phyloP scores from a whole-genome alignment of 2,113 vertebrate species.

The Pangasianodon hypophthalmus region DNA sequence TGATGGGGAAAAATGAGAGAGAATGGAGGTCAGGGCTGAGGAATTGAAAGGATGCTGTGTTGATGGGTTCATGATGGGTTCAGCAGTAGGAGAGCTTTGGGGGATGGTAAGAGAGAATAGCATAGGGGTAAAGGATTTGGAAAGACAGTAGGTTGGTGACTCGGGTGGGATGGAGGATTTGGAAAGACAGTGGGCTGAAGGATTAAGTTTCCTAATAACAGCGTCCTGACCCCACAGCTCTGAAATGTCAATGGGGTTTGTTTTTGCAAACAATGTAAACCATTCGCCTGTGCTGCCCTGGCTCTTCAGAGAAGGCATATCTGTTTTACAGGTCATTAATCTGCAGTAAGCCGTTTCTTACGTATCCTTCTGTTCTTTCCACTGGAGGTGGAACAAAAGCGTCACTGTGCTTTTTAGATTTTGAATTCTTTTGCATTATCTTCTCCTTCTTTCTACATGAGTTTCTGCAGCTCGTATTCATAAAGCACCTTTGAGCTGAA shows the following conservation, averaged over 20 bases:
- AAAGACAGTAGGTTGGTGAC: slow-evolving; percentile 37
- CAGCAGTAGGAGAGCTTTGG: slow-evolving; percentile 27
- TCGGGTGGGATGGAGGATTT: slow-evolving; percentile 51
- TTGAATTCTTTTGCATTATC: background rate
- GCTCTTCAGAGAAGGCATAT: slow-evolving; percentile 13
- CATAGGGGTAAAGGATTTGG: slow-evolving; percentile 38
- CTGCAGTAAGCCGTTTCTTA: slow-evolving; percentile 62
- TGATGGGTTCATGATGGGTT: slow-evolving; percentile 41
- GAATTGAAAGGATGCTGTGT: slow-evolving; percentile 36
- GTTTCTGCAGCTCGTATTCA: background rate
- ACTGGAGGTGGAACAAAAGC: slow-evolving; percentile 39
- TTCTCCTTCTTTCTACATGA: background rate
- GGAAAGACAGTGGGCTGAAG: slow-evolving; percentile 56
- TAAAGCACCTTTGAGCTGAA: background rate
- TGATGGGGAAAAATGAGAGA: slow-evolving; percentile 19
- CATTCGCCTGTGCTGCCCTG: slow-evolving; percentile 47
- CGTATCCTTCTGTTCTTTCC: slow-evolving; percentile 33
- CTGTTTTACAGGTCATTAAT: slow-evolving; percentile 46
- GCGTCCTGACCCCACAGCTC: slow-evolving; percentile 29
- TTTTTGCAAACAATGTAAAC: slow-evolving; percentile 71
- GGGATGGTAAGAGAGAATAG: slow-evolving; percentile 16
- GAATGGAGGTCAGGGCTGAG: slow-evolving; percentile 34
- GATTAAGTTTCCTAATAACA: slow-evolving; percentile 63
- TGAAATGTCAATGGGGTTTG: slow-evolving; percentile 73
- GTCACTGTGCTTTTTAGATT: background rate